Evolutionary conservation across 2,888 invertebrate genomes (phyloP).

Genomic region (Diogma glabrata): DNA sequence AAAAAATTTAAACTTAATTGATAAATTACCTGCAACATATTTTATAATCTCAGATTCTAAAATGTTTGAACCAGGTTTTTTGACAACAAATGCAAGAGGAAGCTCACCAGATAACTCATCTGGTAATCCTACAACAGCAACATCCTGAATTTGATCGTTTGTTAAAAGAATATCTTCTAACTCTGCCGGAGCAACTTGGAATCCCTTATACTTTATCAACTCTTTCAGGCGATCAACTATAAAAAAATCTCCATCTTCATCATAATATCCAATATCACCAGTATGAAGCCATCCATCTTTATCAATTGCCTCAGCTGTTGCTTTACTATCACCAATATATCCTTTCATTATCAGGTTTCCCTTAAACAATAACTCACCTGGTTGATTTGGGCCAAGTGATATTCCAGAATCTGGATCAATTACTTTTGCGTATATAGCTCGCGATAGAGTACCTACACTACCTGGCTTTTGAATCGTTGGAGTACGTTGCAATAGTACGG

Average conservation of each 20-base stretch:
- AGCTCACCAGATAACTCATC: constrained; percentile 63
- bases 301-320: constrained; percentile 54
- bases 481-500: constrained; percentile 36
- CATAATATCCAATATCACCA: constrained; percentile 76
- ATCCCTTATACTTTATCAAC: constrained; percentile 82
- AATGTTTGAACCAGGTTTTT: constrained; percentile 40
- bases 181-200: constrained; percentile 80
- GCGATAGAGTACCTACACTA: constrained; percentile 56
- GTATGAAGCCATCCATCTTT: constrained; percentile 64
- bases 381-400: constrained; percentile 48
- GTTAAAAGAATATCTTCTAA: constrained; percentile 66
- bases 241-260: constrained; percentile 62
- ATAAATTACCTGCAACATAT: constrained; percentile 37
- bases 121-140: constrained; percentile 68
- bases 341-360: constrained; percentile 75
- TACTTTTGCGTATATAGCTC: constrained; percentile 53
- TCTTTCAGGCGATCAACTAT: constrained; percentile 81
- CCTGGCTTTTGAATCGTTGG: constrained; percentile 40
- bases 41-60: constrained; percentile 44
- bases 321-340: constrained; percentile 59
- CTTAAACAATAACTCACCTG: constrained; percentile 77
- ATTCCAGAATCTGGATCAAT: constrained; percentile 51
- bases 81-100: constrained; percentile 64
- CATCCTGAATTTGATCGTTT: constrained; percentile 60
- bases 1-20: neutral